Conservation (phyloP, 2,113 vertebrate genomes). For the Daubentonia madagascariensis region DNA sequence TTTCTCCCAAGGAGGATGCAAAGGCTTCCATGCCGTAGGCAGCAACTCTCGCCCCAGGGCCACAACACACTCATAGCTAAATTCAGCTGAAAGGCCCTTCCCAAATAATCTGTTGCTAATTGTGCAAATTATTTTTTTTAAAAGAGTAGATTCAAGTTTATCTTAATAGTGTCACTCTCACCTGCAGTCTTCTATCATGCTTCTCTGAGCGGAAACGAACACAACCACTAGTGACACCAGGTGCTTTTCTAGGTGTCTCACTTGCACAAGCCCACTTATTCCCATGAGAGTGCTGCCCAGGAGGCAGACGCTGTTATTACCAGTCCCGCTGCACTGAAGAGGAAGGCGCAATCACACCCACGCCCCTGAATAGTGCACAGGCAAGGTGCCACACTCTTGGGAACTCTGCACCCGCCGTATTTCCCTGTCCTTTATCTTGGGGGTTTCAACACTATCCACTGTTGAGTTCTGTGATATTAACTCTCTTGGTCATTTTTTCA, state of each 20-base stretch:
- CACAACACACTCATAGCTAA: not conserved
- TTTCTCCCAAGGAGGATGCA: not conserved
- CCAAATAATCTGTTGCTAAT: not conserved
- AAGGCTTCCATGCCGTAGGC: not conserved
- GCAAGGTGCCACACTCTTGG: rapidly evolving
- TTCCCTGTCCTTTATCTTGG: not conserved
- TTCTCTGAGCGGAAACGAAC: not conserved
- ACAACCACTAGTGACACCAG: not conserved
- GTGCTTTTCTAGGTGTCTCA: not conserved
- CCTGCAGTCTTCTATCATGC: rapidly evolving
- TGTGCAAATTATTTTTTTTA: not conserved
- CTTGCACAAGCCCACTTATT: rapidly evolving
- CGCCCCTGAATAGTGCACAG: not conserved
- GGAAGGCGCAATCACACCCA: not conserved
- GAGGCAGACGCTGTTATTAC: not conserved
- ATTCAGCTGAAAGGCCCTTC: not conserved
- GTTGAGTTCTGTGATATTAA: not conserved
- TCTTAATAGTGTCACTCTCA: not conserved
- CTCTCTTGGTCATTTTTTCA: not conserved
- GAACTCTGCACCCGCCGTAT: too few species aligned
- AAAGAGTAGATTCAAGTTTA: not conserved
- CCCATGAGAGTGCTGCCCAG: not conserved
- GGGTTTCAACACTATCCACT: not conserved
- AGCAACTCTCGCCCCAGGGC: not conserved
- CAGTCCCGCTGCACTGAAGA: not conserved